Evolutionary conservation across 2,797 vertebrate species (phyloP).

Genomic region (Nothura maculosa): DNA sequence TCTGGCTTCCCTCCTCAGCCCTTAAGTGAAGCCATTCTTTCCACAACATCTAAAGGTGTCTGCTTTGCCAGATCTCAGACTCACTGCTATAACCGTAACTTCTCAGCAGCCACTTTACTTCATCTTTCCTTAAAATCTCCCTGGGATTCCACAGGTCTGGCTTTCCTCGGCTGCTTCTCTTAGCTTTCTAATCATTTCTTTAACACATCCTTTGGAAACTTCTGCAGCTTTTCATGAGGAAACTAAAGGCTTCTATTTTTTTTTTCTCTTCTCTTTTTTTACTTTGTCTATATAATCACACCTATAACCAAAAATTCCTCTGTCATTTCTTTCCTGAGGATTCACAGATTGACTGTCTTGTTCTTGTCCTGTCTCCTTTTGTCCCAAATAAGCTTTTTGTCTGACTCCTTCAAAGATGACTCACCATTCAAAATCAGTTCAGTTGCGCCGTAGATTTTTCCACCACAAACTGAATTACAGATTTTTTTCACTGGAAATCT

Average conservation of each 20-base stretch:
- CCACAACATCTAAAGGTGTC: constrained; percentile 59
- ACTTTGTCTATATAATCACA: neutral
- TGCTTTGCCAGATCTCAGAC: constrained; percentile 55
- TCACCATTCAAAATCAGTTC: neutral
- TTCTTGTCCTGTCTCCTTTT: neutral
- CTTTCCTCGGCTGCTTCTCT: constrained; percentile 11
- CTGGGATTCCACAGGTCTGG: constrained; percentile 15
- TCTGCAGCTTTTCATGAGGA: neutral
- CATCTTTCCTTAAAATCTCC: constrained; percentile 39
- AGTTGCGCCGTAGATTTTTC: neutral
- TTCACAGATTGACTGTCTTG: neutral
- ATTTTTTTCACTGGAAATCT: neutral
- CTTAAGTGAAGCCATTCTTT: constrained; percentile 72
- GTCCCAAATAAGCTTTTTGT: neutral
- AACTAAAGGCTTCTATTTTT: neutral
- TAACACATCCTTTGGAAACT: constrained; percentile 10
- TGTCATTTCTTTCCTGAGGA: neutral
- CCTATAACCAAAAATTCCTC: neutral
- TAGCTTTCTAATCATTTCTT: constrained; percentile 11
- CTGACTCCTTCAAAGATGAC: neutral
- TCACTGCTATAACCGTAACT: constrained; percentile 47
- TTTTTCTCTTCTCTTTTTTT: neutral
- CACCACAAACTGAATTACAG: neutral
- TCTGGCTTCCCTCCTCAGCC: constrained; percentile 54
- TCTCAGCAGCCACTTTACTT: constrained; percentile 19